Percentiles rank a stretch among this genome's conserved stretches.
Conservation (phyloP, 2,113 vertebrate genomes). For the Erpornis zantholeuca region DNA sequence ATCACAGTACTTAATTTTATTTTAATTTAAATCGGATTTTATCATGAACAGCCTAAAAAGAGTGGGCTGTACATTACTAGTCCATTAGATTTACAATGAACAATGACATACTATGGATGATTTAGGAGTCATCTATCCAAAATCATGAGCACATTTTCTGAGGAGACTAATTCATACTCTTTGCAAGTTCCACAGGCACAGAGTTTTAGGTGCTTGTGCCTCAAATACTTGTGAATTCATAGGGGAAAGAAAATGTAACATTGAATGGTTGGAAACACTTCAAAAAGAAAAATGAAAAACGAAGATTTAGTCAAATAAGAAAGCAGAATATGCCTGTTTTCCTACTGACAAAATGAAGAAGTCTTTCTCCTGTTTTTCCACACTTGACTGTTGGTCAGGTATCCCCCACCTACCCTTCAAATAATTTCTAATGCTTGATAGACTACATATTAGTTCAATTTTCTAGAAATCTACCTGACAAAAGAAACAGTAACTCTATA, state of each 20-base stretch:
- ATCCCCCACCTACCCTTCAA: rapidly evolving
- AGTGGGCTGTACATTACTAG: background rate
- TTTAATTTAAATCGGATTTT: background rate
- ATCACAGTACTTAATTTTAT: background rate
- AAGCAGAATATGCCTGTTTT: background rate
- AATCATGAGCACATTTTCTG: background rate
- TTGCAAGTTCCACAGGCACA: background rate
- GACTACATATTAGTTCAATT: background rate
- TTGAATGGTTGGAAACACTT: background rate
- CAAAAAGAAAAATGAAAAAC: background rate
- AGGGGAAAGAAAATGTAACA: background rate
- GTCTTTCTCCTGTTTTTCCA: background rate
- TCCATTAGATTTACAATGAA: background rate
- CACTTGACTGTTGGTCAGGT: background rate
- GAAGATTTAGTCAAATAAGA: background rate
- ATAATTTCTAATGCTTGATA: background rate
- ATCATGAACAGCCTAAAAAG: background rate
- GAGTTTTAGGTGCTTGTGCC: background rate
- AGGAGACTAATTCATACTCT: background rate
- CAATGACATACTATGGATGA: background rate
- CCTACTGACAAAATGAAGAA: background rate
- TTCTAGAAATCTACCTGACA: background rate
- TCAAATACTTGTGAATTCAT: background rate
- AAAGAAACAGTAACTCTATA: background rate
- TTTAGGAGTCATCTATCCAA: background rate